These are phyloP conservation scores for Druon quercuslanigerum DNA, from an alignment of 1,140 invertebrate species.

Conservation along the genomic window DNA sequence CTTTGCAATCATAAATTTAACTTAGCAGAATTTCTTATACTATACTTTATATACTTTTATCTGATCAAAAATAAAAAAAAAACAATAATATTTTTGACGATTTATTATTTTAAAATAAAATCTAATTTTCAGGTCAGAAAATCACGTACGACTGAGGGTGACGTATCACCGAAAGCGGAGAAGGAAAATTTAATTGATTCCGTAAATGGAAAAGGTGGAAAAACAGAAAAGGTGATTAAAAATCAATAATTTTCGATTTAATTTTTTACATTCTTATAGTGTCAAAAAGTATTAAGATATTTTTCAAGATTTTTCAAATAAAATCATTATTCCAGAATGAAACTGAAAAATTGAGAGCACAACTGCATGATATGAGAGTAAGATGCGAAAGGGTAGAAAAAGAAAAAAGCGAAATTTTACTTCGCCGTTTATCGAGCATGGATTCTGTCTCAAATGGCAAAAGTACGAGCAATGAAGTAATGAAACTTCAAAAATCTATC, in stretches of 20 bases:
- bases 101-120: too few species aligned
- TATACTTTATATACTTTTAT: too few species aligned
- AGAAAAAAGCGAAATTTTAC: conserved; percentile 90
- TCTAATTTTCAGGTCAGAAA: conserved; percentile 65
- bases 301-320: background rate
- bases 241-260: conserved; percentile 46
- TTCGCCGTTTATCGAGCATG: conserved; percentile 84
- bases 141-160: conserved; percentile 56
- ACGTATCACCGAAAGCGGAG: conserved; percentile 54
- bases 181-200: conserved; percentile 52
- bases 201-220: conserved; percentile 61
- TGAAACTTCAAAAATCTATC: conserved; percentile 85
- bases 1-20: too few species aligned
- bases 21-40: too few species aligned
- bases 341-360: conserved; percentile 80
- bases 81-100: too few species aligned
- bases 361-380: conserved; percentile 79
- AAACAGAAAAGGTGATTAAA: conserved; percentile 67
- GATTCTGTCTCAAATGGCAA: conserved; percentile 85
- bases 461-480: conserved; percentile 81
- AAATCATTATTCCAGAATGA: conserved; percentile 76
- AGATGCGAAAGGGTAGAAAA: conserved; percentile 87
- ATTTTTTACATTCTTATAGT: background rate
- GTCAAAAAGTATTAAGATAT: background rate
- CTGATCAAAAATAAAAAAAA: too few species aligned